These are phyloP conservation scores for Armadillidium nasatum DNA, from an alignment of 1,140 invertebrate genomes.

Conservation along the genomic window DNA sequence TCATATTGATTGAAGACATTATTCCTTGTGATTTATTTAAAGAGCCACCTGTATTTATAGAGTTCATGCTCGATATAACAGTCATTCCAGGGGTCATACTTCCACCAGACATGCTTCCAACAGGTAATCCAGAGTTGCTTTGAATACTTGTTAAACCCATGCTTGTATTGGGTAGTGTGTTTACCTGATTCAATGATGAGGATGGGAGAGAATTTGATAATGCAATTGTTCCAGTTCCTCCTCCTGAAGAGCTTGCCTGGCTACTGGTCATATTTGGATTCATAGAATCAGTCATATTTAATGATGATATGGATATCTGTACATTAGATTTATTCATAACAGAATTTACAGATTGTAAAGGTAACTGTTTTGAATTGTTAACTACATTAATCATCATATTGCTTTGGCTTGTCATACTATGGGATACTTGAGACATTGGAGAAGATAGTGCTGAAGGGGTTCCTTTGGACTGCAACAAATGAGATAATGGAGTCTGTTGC, in stretches of 20 bases:
- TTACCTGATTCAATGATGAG: not conserved
- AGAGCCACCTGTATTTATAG: not conserved
- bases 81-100: not conserved
- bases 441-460: no score
- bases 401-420: no score
- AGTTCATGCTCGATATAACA: not conserved
- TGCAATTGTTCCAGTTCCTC: not conserved
- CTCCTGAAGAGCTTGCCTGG: no score
- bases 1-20: constrained; percentile 1
- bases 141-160: not conserved
- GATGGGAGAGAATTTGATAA: not conserved
- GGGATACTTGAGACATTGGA: no score
- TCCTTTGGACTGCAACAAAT: no score
- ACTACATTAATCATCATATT: no score
- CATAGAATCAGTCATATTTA: no score
- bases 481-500: not conserved
- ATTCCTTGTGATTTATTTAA: not conserved
- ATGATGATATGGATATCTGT: no score
- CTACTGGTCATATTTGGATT: no score
- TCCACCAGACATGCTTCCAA: not conserved
- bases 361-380: no score
- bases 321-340: no score
- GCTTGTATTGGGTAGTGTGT: not conserved
- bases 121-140: not conserved
- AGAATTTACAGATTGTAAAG: no score